phyloP scores from a whole-genome alignment of 2,113 vertebrate species.

The Empidonax traillii region DNA sequence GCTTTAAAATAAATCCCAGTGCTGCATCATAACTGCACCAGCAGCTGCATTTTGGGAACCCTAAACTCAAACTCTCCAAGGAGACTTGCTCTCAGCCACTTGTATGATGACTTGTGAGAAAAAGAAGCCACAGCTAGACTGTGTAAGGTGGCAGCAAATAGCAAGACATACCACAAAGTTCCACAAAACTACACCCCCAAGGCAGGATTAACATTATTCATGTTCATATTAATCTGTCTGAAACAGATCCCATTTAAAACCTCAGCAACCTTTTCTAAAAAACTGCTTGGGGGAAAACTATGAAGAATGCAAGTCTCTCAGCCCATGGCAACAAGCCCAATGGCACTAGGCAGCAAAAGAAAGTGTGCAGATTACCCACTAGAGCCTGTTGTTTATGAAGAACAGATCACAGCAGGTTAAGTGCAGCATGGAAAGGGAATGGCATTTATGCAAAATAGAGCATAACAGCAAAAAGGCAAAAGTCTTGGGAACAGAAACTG shows the following conservation, averaged over 20 bases:
- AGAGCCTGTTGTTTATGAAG: conserved; percentile 52
- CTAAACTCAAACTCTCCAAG: background rate
- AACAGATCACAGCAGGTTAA: conserved; percentile 68
- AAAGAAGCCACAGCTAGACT: background rate
- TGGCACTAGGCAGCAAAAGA: conserved; percentile 43
- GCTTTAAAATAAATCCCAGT: background rate
- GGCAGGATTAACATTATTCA: conserved; percentile 9
- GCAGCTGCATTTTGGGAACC: background rate
- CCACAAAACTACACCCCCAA: background rate
- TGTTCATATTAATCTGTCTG: conserved; percentile 36
- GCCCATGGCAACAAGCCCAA: conserved; percentile 58
- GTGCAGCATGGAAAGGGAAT: conserved; percentile 39
- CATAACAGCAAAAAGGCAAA: conserved; percentile 12
- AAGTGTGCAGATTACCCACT: conserved; percentile 49
- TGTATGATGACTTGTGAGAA: background rate
- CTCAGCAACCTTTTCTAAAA: conserved; percentile 31
- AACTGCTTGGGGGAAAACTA: conserved; percentile 18
- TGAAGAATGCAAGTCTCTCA: conserved; percentile 50
- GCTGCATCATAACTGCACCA: background rate
- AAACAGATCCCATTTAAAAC: background rate
- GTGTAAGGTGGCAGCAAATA: background rate
- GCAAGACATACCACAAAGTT: background rate
- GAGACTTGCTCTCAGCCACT: background rate
- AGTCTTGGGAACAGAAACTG: background rate
- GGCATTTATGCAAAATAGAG: conserved; percentile 58